Evolutionary conservation across 1,140 invertebrate species (phyloP), one percentile per base, ranked within the genome.

Genomic region (Venustaconcha ellipsiformis): DNA sequence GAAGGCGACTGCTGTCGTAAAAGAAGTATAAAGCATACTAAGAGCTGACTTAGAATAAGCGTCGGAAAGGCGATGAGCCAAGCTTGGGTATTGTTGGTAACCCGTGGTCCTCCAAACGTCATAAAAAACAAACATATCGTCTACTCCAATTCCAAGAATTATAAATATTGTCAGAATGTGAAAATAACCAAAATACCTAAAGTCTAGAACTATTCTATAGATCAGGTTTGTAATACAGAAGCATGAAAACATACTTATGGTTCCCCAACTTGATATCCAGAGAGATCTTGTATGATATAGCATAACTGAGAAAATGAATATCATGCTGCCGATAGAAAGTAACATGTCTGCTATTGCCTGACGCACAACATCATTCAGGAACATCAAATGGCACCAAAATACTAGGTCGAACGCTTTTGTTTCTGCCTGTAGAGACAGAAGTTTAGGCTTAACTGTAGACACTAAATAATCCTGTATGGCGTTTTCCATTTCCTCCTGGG

Each of bases 1-100:
- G 72, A 88, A 88, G 5, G 86, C 86, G 18, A 81, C 74, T 58
- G 82, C 80, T 13, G 86, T 87, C n/a, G 86, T 87, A 0, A 84
- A 48, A 1, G 86, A 86, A 14, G 86, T 87, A 55, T 78, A 79
- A 18, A 85, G 73, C 83, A 85, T 86, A 58, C 81, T 79, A 14
- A 80, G 68, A 5, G 79, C 78, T 1, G 85, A 81, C 57, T 82
- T 80, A 72, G 80, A 63, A 77, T 83, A 78, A 1, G 72, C 66
- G 58, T 80, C 76, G 5, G 77, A 83, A 14, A 87, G 64, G 23
- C 86, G 73, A 30, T 82, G 80, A 2, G 78, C 82, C 14, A 87
- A 63, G 14, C 56, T 76, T 14, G 78, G 66, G 70, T 85, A 83
- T 1, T 60, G 13, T 48, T 72, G 67, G 57, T 76, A 74, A 14